These are phyloP conservation scores for Ailuropoda melanoleuca DNA, from an alignment of 2,113 vertebrate genomes.

Conservation along the genomic window DNA sequence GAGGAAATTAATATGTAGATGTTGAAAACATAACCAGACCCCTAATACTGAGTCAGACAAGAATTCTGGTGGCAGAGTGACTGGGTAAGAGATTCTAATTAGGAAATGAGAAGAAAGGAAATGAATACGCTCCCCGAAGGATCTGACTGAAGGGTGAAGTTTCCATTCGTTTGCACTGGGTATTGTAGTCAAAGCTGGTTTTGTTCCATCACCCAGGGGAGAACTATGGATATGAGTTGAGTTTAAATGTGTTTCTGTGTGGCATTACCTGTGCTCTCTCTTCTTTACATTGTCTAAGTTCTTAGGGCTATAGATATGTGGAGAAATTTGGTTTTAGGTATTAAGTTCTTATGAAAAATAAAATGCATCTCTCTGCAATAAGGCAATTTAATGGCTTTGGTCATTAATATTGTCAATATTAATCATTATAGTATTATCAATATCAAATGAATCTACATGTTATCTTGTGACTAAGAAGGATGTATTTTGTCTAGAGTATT, in stretches of 20 bases:
- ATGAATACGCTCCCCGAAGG: constrained; percentile 15
- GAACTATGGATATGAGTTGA: neutral
- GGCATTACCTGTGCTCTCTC: neutral
- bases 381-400: neutral
- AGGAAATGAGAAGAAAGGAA: constrained; percentile 43
- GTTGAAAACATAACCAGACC: constrained; percentile 41
- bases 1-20: constrained; percentile 81
- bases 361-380: neutral
- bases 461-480: neutral
- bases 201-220: neutral
- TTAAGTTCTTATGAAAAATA: constrained; percentile 4
- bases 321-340: neutral
- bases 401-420: neutral
- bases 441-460: neutral
- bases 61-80: constrained; percentile 31
- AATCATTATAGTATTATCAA: neutral
- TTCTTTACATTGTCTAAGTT: constrained; percentile 8
- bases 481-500: neutral
- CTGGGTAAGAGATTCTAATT: constrained; percentile 71
- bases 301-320: neutral
- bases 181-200: constrained; percentile 28
- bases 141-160: neutral
- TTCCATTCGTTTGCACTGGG: neutral
- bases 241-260: neutral
- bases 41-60: constrained; percentile 38